Percentiles rank a stretch among this genome's conserved stretches.
Evolutionary conservation across 92 coral and sea anemone genomes (phyloP).

Genomic region (Palythoa grandis): DNA sequence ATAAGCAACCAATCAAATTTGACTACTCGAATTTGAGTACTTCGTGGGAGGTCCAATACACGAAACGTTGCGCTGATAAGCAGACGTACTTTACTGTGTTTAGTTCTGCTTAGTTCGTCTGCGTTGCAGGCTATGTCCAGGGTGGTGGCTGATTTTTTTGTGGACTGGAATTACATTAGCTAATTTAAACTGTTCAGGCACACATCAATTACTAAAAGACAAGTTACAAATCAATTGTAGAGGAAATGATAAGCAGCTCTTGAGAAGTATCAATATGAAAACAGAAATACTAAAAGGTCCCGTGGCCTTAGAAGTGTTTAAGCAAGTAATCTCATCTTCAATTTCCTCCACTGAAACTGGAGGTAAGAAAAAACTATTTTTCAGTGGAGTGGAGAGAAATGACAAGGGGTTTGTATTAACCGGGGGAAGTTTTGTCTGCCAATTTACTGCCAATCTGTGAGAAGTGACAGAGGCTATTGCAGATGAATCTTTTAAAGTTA

Average conservation of each 20-base stretch:
- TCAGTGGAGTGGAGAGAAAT: neutral
- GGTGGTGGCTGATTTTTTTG: neutral
- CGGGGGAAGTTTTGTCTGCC: constrained; percentile 28
- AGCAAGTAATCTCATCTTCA: constrained; percentile 9
- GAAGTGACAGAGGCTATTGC: constrained; percentile 44
- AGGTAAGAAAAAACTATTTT: constrained; percentile 9
- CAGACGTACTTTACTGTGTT: too few species aligned
- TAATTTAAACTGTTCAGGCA: neutral
- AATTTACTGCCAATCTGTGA: neutral
- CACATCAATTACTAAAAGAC: neutral
- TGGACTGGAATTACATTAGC: neutral
- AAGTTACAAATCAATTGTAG: neutral
- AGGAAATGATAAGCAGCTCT: constrained; percentile 5
- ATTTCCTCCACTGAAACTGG: neutral
- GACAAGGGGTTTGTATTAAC: neutral
- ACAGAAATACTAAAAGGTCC: neutral
- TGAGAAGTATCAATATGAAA: neutral
- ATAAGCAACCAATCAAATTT: too few species aligned
- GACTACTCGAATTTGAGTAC: too few species aligned
- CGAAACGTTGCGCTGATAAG: too few species aligned
- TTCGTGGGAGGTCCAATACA: too few species aligned
- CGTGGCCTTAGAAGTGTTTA: neutral
- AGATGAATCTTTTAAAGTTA: constrained; percentile 22
- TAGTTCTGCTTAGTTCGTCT: too few species aligned
- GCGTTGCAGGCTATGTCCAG: too few species aligned